Conservation (phyloP, 2,113 vertebrate species). For the Perca schrenkii region DNA sequence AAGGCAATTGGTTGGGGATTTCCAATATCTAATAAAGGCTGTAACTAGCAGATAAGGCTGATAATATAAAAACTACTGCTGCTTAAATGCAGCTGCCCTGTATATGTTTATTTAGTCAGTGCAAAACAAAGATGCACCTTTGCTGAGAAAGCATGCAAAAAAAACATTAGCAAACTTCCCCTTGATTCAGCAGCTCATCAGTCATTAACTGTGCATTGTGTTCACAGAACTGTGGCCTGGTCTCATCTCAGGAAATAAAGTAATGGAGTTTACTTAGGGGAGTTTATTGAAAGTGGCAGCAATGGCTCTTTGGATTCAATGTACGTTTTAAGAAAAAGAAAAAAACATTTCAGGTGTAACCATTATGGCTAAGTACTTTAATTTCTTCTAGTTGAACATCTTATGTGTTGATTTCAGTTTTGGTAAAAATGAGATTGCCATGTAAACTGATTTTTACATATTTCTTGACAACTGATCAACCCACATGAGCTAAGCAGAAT, state of each 20-base stretch:
- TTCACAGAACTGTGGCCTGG: constrained; percentile 54
- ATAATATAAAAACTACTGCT: constrained; percentile 51
- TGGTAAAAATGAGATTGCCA: constrained; percentile 28
- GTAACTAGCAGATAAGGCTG: constrained; percentile 69
- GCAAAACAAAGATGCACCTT: constrained; percentile 67
- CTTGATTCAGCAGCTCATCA: constrained; percentile 77
- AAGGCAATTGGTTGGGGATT: constrained; percentile 43
- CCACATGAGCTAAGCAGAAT: background rate
- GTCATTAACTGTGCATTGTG: constrained; percentile 66
- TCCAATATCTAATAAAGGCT: constrained; percentile 67
- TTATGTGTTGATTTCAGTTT: constrained; percentile 29
- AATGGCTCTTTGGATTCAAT: constrained; percentile 53
- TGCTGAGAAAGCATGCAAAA: constrained; percentile 51
- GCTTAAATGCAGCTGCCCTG: constrained; percentile 24
- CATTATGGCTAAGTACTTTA: constrained; percentile 21
- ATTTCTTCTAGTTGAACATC: constrained; percentile 9
- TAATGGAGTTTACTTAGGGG: constrained; percentile 50
- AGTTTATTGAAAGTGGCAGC: constrained; percentile 56
- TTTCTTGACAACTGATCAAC: constrained; percentile 8
- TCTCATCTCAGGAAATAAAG: constrained; percentile 51
- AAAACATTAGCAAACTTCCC: constrained; percentile 67
- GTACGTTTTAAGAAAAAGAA: constrained; percentile 20
- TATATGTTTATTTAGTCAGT: constrained; percentile 65
- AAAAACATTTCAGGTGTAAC: constrained; percentile 22
- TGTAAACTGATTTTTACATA: constrained; percentile 16